Conservation (phyloP, 2,888 invertebrate species). For the Galeruca laticollis region DNA sequence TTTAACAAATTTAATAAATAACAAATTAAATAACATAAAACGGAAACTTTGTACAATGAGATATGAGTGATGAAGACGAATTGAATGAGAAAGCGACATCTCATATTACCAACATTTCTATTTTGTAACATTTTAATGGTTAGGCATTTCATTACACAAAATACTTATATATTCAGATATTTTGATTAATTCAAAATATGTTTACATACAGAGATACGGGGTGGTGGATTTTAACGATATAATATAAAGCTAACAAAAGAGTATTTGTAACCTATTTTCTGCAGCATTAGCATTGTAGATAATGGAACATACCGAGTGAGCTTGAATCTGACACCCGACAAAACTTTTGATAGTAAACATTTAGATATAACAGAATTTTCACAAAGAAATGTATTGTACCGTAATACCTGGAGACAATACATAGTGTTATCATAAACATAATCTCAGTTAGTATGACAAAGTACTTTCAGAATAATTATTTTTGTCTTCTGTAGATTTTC, state of each 20-base stretch:
- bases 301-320: too few species aligned
- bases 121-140: not conserved
- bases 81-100: not conserved
- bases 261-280: not conserved
- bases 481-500: too few species aligned
- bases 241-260: not conserved
- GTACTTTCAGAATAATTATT: too few species aligned
- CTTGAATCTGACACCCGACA: too few species aligned
- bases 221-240: not conserved
- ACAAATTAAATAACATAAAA: not conserved
- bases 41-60: not conserved
- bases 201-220: not conserved
- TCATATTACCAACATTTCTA: not conserved
- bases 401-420: too few species aligned
- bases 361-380: too few species aligned
- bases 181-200: not conserved
- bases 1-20: slow-evolving; percentile 1
- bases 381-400: too few species aligned
- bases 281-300: too few species aligned
- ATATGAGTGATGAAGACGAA: not conserved
- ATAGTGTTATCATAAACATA: too few species aligned
- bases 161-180: not conserved
- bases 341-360: too few species aligned
- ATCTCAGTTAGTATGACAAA: too few species aligned
- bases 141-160: slow-evolving; percentile 2